Evolutionary conservation across 53 echinoderm and acorn worm genomes (phyloP), one percentile per base, ranked within the genome.

Genomic region (Temnopleurus reevesii): DNA sequence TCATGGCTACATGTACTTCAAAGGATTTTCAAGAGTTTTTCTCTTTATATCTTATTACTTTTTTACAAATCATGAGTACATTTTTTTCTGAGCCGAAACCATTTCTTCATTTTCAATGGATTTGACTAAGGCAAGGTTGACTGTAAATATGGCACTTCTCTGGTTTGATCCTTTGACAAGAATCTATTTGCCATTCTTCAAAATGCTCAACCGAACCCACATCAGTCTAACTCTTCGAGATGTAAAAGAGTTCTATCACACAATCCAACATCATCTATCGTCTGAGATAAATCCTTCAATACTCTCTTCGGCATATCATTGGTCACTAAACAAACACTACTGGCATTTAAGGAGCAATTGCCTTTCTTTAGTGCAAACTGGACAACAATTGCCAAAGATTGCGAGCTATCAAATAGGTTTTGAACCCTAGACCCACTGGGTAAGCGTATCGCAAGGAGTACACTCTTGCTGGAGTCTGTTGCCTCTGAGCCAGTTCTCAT

Each of bases 301-400:
- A 43, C 85, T 45, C 60, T 85, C 60, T 85, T 85, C 23, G 85
- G 85, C 85, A 85, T 59, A 26, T 85, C 85, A 45, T 85, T 85
- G 23, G 85, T 85, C 4, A 85, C 61, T 25, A 85, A 41, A 47
- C 59, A 85, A 36, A 85, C 61, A 23, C 5, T 45, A 28, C 33
- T 29, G 8, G 4, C 44, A 44, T 45, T 28, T 15, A 46, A 26
- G 12, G 85, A 85, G 24, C 61, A 44, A 30, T 56, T n/a, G 9
- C 60, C 85, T 44, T 45, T 19, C 27, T 41, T 41, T 7, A 85
- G 8, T 17, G 85, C 85, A 46, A 85, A 85, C 60, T 59, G 44
- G 13, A 28, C 85, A 26, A 85, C 46, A 10, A 12, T 59, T 60
- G 43, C 41, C 44, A 85, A 58, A 5, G 59, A 36, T 24, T 85